Evolutionary conservation across 2,888 invertebrate species (phyloP), one percentile per base, ranked within the genome.

Genomic region (Pachycephus smyrnensis): DNA sequence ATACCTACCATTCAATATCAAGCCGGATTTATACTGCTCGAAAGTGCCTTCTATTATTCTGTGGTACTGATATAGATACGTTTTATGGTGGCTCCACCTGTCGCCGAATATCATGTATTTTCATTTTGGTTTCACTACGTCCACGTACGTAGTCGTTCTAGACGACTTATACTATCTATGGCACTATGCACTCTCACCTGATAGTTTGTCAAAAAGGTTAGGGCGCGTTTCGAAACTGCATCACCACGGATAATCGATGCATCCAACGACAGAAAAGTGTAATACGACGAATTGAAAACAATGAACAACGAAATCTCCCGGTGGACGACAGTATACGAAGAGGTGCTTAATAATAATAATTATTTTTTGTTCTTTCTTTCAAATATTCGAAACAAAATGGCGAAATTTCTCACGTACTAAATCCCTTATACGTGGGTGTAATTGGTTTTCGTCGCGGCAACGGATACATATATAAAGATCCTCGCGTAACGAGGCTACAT

Each of bases 71-170:
- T 78, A 78, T 76, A 78, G 78, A 78, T 75, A 69, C 68, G 68
- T 78, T 78, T 78, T 78, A 78, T 78, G 76, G 75, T 78, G 78
- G 78, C 75, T 78, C 75, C 78, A 78, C 78, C 78, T 78, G 78
- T 78, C 78, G 78, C 78, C 78, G 78, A 77, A 78, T 78, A 76
- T 78, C 76, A 73, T 78, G 78, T 78, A 78, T 78, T 78, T 78
- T 78, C 78, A 78, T 78, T 78, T 78, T 36, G 76, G 73, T 35
- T 78, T 30, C 71, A 75, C 40, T 71, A 69, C 73, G 11, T n/a
- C 69, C 33, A 78, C 68, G 76, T 71, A 55, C 76, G 33, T 23
- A 32, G 75, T n/a, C 68, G 71, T 75, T 23, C 55, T 23, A 55
- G 23, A 9, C 55, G 23, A 55, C 9, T 55, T 23, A 23, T 55